Base-by-base conservation (phyloP, 64 coral and sea anemone species). In the Actinia equina region DNA sequence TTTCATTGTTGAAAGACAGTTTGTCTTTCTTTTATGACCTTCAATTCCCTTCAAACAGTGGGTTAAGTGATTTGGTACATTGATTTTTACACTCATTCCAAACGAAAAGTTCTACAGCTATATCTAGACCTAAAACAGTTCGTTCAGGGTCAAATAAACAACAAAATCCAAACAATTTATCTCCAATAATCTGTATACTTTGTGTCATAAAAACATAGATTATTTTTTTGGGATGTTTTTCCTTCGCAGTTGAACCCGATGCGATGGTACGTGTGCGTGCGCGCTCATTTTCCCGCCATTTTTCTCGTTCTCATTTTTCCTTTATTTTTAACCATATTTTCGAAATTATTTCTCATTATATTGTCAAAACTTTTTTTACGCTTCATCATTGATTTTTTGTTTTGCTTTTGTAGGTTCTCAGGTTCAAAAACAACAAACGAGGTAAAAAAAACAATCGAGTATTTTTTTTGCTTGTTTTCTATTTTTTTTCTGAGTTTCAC, bases 351-450 rank as follows among this genome's bases (percentile, higher is more conserved):
- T 5, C 2, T 74, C 11, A 37, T 3, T 74, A 30, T 3, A 37
- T 30, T 14, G 25, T 16, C n/a, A 30, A 74, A 30, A 74, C 7
- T 12, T 27, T 74, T 30, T 0, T 19, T 3, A 23, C 14, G 2
- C 0, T n/a, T 82, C 18, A 5, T 13, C 8, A 23, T 53, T 17
- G 6, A 19, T 82, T 25, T 22, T 62, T 88, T 60, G 51, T 84
- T 56, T 55, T 69, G 26, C 82, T 84, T 17, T 59, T 86, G 86
- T 37, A 87, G 96, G 71, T 98, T 98, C 92, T 98, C 96, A 42
- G 93, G 96, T 20, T 95, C 90, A 83, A 95, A 95, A 94, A 49
- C 91, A 5, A 93, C 94, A 90, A 95, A 88, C 59, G 93, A 98
- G 88, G 96, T 98, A 86, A 86, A 41, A 86, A 41, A 69, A 69